Percentiles rank a stretch among this genome's conserved stretches.
Evolutionary conservation across 92 coral and sea anemone species (phyloP).

Genomic region (Zoanthus solanderi): DNA sequence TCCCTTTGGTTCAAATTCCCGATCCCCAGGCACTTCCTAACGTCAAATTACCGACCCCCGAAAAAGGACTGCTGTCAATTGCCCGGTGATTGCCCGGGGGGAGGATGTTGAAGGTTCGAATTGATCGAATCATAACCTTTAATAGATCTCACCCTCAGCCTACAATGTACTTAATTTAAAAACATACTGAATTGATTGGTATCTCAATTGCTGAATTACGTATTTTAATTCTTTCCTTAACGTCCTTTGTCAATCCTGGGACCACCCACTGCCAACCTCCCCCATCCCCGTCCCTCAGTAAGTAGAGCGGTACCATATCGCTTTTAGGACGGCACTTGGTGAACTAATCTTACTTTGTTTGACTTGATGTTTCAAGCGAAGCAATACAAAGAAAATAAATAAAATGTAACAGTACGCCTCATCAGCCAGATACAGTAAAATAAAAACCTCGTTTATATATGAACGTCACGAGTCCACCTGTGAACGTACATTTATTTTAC

Average conservation of each 20-base stretch:
- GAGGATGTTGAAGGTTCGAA: neutral
- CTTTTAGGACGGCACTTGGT: conserved; percentile 14
- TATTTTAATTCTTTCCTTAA: conserved; percentile 16
- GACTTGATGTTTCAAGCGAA: too few species aligned
- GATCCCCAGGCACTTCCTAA: too few species aligned
- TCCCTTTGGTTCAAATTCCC: too few species aligned
- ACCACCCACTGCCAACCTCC: conserved; percentile 21
- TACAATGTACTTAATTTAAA: conserved; percentile 21
- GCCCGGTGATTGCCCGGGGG: too few species aligned
- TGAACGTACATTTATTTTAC: too few species aligned
- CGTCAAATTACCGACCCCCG: too few species aligned
- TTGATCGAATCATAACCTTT: conserved; percentile 24
- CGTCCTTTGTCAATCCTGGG: conserved; percentile 23
- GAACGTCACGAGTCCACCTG: too few species aligned
- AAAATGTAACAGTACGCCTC: too few species aligned
- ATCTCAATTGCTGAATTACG: conserved; percentile 20
- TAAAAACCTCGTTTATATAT: too few species aligned
- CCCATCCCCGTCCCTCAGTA: conserved; percentile 24
- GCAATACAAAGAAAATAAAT: too few species aligned
- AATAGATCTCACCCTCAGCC: conserved; percentile 27
- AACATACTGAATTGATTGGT: conserved; percentile 23
- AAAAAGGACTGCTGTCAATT: too few species aligned
- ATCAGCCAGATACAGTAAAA: too few species aligned
- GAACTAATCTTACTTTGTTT: neutral
- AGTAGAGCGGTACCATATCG: conserved; percentile 22